Percentiles rank a stretch among this genome's conserved stretches.
phyloP scores from a whole-genome alignment of 53 echinoderm and acorn worm species.

The Hippasteria phrygiana region DNA sequence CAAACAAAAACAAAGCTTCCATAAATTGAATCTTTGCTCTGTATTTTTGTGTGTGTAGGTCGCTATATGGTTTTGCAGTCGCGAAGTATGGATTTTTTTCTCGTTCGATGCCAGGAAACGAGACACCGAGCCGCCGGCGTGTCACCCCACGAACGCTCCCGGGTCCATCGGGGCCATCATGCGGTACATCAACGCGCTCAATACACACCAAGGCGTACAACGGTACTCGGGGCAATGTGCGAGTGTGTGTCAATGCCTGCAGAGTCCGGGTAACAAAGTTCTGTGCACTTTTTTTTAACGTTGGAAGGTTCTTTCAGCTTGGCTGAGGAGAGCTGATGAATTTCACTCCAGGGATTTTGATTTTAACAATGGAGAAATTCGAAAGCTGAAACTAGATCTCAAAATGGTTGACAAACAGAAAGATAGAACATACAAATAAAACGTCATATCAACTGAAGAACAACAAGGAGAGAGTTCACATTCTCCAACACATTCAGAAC shows the following conservation, averaged over 20 bases:
- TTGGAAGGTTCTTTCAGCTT: no score
- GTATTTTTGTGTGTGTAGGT: no score
- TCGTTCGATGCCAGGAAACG: constrained; percentile 30
- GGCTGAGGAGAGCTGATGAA: no score
- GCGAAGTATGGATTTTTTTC: constrained; percentile 30
- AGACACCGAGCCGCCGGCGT: constrained; percentile 33
- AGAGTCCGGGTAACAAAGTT: constrained; percentile 40
- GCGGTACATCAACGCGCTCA: constrained; percentile 14
- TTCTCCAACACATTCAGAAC: no score
- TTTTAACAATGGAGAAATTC: neutral
- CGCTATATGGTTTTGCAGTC: neutral
- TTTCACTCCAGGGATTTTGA: neutral
- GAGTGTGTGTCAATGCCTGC: constrained; percentile 46
- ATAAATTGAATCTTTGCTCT: no score
- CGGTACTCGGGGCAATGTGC: neutral
- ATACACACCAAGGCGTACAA: neutral
- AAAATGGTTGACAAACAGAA: no score
- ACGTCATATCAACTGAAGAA: no score
- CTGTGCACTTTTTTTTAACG: constrained; percentile 26
- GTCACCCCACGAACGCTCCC: neutral
- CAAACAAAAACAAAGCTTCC: no score
- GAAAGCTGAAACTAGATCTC: neutral
- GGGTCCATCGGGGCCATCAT: neutral
- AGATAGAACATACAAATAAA: no score
- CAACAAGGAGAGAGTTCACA: no score